phyloP scores from a whole-genome alignment of 64 coral and sea anemone genomes.

The Stichodactyla helianthus region DNA sequence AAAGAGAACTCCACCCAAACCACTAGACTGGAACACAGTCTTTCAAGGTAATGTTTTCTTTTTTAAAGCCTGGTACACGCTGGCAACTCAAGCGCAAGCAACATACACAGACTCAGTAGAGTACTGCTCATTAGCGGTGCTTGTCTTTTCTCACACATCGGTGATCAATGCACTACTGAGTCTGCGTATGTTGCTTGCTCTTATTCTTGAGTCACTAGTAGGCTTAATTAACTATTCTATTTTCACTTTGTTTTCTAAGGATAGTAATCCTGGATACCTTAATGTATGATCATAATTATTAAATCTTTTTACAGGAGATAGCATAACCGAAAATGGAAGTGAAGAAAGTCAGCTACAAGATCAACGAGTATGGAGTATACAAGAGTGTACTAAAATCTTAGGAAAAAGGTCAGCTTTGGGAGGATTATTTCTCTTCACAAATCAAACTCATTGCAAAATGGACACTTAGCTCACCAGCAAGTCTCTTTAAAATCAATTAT shows the following conservation, averaged over 20 bases:
- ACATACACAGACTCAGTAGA: too few species aligned
- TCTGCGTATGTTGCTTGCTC: too few species aligned
- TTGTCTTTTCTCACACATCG: too few species aligned
- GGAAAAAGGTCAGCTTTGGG: constrained; percentile 43
- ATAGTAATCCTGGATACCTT: too few species aligned
- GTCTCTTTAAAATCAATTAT: background rate
- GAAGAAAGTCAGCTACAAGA: constrained; percentile 68
- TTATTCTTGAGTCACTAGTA: too few species aligned
- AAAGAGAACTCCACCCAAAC: constrained; percentile 77
- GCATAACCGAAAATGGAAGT: constrained; percentile 41
- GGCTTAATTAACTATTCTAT: too few species aligned
- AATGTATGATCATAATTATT: background rate
- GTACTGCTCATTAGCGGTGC: too few species aligned
- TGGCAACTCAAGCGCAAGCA: too few species aligned
- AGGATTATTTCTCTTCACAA: background rate
- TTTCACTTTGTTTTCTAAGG: too few species aligned
- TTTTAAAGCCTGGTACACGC: too few species aligned
- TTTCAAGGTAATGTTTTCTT: constrained; percentile 27
- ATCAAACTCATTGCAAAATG: background rate
- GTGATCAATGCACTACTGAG: too few species aligned
- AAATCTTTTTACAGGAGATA: constrained; percentile 18
- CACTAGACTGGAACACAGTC: constrained; percentile 52
- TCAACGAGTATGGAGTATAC: constrained; percentile 84
- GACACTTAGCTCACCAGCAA: background rate
- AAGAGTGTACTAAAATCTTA: constrained; percentile 81